A percentile compares a stretch with the other conserved stretches of the same genome.
Evolutionary conservation across 2,797 vertebrate species (phyloP).

Genomic region (Pseudotriccus pelzelni): DNA sequence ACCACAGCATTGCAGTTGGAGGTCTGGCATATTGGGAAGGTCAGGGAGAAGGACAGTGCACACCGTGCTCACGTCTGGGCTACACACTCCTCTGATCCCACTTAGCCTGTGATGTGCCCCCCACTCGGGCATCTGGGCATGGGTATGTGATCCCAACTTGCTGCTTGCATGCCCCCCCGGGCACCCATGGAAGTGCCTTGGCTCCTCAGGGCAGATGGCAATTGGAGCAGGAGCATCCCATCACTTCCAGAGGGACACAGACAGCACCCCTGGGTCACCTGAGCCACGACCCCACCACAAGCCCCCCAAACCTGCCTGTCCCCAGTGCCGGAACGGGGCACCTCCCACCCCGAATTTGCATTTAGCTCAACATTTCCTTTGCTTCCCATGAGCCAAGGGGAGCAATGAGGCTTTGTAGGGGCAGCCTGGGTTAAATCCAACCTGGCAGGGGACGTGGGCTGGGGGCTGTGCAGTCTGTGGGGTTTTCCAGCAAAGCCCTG

Average conservation of each 20-base stretch:
- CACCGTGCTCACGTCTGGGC: too few species aligned
- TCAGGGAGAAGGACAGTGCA: background rate
- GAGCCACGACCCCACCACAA: fast-evolving
- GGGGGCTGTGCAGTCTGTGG: background rate
- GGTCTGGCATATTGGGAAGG: background rate
- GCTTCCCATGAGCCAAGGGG: background rate
- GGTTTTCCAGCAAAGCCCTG: background rate
- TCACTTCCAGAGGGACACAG: background rate
- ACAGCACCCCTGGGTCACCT: background rate
- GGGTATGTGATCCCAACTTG: background rate
- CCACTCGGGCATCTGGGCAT: fast-evolving
- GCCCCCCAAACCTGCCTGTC: background rate
- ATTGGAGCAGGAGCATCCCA: background rate
- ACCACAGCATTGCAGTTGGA: background rate
- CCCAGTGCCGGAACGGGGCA: fast-evolving
- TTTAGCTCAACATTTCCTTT: background rate
- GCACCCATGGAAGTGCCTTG: fast-evolving
- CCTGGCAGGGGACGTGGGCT: background rate
- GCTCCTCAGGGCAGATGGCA: background rate
- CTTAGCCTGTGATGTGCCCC: background rate
- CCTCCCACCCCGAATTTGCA: fast-evolving
- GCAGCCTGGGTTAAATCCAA: background rate
- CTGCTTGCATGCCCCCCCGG: background rate
- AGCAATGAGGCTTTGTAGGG: background rate
- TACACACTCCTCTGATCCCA: background rate